These are phyloP conservation scores for Bungarus multicinctus DNA, from an alignment of 2,113 vertebrate species.

Conservation along the genomic window DNA sequence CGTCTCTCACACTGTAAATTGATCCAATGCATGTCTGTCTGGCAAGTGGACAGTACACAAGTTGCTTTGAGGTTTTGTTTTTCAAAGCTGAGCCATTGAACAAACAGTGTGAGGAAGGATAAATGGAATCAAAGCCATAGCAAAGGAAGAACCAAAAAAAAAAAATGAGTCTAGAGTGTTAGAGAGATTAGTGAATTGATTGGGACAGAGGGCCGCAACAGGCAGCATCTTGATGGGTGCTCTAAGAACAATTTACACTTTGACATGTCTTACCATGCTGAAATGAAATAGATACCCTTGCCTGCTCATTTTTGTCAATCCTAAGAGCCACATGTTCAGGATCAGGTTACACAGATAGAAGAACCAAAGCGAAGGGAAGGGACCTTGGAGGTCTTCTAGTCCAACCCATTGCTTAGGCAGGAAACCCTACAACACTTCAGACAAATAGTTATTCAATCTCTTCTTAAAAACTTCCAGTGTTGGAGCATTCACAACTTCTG, in stretches of 20 bases:
- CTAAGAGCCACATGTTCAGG: neutral
- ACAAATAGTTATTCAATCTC: too few species aligned
- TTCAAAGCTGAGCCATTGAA: conserved; percentile 33
- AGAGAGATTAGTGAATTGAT: neutral
- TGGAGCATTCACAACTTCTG: neutral
- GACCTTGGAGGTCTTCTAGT: too few species aligned
- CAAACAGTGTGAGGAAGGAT: conserved; percentile 26
- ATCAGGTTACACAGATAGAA: neutral
- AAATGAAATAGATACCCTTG: neutral
- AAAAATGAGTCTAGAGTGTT: conserved; percentile 31
- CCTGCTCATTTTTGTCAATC: neutral
- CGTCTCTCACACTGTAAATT: conserved; percentile 3
- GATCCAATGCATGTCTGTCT: conserved; percentile 14
- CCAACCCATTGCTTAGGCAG: too few species aligned
- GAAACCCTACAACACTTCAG: too few species aligned
- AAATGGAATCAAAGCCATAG: conserved; percentile 44
- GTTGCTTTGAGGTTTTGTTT: neutral
- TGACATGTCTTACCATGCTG: neutral
- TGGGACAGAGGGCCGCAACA: neutral
- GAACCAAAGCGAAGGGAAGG: too few species aligned
- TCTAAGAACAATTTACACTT: neutral
- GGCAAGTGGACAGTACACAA: conserved; percentile 24
- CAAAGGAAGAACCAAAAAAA: conserved; percentile 37
- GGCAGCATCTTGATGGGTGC: neutral
- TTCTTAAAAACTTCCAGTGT: neutral